A percentile compares a stretch with the other conserved stretches of the same genome.
These are phyloP conservation scores for Euura lappo DNA, from an alignment of 1,140 invertebrate species.

Conservation along the genomic window DNA sequence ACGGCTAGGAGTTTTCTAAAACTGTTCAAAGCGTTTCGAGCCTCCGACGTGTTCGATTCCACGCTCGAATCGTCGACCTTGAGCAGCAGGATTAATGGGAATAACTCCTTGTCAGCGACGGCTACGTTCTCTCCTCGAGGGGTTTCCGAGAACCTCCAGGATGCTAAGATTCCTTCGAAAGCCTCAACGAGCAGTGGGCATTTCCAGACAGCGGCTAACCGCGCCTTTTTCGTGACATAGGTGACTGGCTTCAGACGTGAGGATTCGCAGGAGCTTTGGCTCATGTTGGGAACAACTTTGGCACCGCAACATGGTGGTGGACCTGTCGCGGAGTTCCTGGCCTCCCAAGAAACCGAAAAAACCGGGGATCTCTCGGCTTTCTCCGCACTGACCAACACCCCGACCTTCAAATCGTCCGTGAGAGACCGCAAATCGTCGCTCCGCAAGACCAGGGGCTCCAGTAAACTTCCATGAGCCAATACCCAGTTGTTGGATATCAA, in stretches of 20 bases:
- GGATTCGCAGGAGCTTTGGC: constrained; percentile 16
- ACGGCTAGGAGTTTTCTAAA: constrained; percentile 19
- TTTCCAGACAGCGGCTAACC: constrained; percentile 50
- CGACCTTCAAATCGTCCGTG: neutral
- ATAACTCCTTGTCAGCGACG: constrained; percentile 49
- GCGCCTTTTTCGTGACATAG: constrained; percentile 15
- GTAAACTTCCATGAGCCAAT: constrained; percentile 61
- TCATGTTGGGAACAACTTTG: neutral
- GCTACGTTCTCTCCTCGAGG: constrained; percentile 42
- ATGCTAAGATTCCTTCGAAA: constrained; percentile 55
- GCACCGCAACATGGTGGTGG: neutral
- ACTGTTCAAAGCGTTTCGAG: constrained; percentile 10
- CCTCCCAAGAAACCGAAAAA: neutral
- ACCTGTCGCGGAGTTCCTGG: neutral
- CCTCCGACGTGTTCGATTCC: constrained; percentile 21
- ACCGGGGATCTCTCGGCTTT: neutral
- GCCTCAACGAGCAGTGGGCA: constrained; percentile 59
- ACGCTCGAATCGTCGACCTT: constrained; percentile 50
- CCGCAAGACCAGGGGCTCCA: constrained; percentile 45
- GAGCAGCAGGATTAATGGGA: constrained; percentile 61
- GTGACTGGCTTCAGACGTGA: constrained; percentile 1
- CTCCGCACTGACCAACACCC: neutral
- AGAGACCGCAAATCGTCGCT: neutral
- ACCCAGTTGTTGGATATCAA: constrained; percentile 61
- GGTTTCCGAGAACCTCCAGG: constrained; percentile 54